A percentile compares a stretch with the other conserved stretches of the same genome.
These are phyloP conservation scores for Pantala flavescens DNA, from an alignment of 1,140 invertebrate genomes.

Conservation along the genomic window DNA sequence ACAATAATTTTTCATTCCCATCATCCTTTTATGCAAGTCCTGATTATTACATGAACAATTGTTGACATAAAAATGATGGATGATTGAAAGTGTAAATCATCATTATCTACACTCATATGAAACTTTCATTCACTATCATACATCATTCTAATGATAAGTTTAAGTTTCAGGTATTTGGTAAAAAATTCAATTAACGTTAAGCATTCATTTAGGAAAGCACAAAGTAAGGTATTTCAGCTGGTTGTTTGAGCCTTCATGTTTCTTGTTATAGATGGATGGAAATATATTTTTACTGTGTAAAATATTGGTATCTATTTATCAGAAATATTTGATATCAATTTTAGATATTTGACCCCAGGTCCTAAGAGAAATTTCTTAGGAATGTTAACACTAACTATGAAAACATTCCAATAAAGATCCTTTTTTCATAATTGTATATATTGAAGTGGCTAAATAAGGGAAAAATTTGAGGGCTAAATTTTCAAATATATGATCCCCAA, in stretches of 20 bases:
- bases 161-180: not conserved
- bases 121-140: not conserved
- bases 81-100: not conserved
- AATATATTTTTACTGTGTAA: constrained; percentile 2
- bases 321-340: not conserved
- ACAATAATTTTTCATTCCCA: not conserved
- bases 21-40: not conserved
- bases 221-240: not conserved
- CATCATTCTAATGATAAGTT: not conserved
- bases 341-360: not conserved
- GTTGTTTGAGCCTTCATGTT: not conserved
- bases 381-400: not conserved
- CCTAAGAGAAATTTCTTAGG: not conserved
- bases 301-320: not conserved
- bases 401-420: not conserved
- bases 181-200: not conserved
- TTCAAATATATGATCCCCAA: not conserved
- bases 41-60: not conserved
- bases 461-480: not conserved
- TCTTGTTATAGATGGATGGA: not conserved
- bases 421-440: not conserved
- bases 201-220: not conserved
- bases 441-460: not conserved
- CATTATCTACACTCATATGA: not conserved
- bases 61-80: not conserved